Percentiles rank a stretch among this genome's conserved stretches.
Evolutionary conservation across 2,113 vertebrate genomes (phyloP).

Genomic region (Jacana jacana): DNA sequence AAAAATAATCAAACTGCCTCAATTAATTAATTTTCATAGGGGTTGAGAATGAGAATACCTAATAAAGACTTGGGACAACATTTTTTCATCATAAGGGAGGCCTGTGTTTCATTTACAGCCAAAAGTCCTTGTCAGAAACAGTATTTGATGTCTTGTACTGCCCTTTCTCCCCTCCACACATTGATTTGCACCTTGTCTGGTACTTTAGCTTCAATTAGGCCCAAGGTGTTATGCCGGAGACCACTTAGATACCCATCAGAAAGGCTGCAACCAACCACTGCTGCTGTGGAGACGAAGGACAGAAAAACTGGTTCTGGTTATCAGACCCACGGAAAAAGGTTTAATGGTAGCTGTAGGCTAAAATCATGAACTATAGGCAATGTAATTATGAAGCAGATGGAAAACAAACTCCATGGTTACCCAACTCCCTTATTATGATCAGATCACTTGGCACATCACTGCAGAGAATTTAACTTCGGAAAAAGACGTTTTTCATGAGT

Average conservation of each 20-base stretch:
- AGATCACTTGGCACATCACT: conserved; percentile 57
- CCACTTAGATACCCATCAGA: conserved; percentile 31
- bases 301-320: conserved; percentile 17
- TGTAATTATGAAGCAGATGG: conserved; percentile 19
- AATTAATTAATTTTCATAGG: not conserved
- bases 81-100: not conserved
- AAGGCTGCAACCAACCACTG: not conserved
- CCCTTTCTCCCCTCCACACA: conserved; percentile 31
- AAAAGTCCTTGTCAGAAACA: conserved; percentile 39
- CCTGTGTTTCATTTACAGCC: not conserved
- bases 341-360: conserved; percentile 25
- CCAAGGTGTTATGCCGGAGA: conserved; percentile 47
- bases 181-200: conserved; percentile 63
- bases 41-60: not conserved
- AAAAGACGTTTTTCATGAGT: conserved; percentile 38
- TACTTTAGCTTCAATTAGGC: conserved; percentile 58
- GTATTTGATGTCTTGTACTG: conserved; percentile 45
- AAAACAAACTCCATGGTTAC: conserved; percentile 13
- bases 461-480: conserved; percentile 43
- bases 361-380: conserved; percentile 21
- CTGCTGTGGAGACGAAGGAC: not conserved
- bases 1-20: not conserved
- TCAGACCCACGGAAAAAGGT: not conserved
- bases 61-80: not conserved
- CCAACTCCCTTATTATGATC: not conserved